Base-by-base conservation (phyloP, 2,113 vertebrate species). In the Chaenocephalus aceratus region DNA sequence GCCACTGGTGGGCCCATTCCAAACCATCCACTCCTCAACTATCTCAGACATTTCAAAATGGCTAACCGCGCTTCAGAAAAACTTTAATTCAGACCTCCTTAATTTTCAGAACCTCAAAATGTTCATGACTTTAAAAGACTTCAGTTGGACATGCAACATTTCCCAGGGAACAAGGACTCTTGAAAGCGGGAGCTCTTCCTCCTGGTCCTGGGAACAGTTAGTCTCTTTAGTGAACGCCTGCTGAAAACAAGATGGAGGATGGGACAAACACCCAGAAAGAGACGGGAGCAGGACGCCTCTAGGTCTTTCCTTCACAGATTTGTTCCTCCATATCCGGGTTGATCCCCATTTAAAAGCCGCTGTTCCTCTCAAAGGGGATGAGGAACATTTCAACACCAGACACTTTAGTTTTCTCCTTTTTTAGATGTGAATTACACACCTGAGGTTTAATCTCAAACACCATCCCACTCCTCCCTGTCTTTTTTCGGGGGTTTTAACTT, bases 1-100 rank as follows among this genome's bases (percentile, higher is more conserved):
- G 86, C 70, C 89, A 86, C 89, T 79, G 89, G 89, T 79, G 80
- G 91, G 77, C 77, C 63, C 13, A 26, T 12, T 64, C 59, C 54
- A 26, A 30, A 73, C 76, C 85, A 41, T 74, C 18, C 18, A 44
- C 68, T 62, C 56, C 69, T 34, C 75, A 41, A 63, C 6, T 62
- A 49, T 23, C 69, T 67, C 9, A 70, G 7, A 83, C 60, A 23
- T 80, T 77, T 80, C 30, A 65, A 56, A 66, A 61, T 34, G 21
- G 26, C 58, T 58, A 51, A 21, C 34, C 11, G 0, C 2, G 5
- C 74, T 87, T 75, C 63, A 57, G 26, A 70, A 52, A 21, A 57
- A 30, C 41, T 64, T 45, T 3, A 49, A 44, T 51, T 70, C 4
- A n/a, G 3, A 10, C 10, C 54, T 0, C 23, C 2, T 15, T 5